Evolutionary conservation across 2,113 vertebrate genomes (phyloP).

Genomic region (Cheilinus undulatus): DNA sequence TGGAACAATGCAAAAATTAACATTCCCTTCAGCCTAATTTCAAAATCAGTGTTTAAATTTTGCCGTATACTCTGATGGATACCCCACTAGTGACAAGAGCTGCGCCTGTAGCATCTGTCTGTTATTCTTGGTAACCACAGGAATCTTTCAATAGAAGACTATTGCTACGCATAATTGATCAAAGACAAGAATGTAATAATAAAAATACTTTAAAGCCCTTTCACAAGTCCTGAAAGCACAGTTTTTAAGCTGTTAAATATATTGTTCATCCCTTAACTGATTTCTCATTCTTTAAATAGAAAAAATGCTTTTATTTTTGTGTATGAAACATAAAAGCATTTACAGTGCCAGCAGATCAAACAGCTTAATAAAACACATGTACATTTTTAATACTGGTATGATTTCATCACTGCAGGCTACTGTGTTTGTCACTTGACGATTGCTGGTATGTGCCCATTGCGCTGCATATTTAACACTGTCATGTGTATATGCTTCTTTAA

Average conservation of each 20-base stretch:
- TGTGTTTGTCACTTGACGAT: conserved; percentile 31
- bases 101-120: too few species aligned
- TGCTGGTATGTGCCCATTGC: conserved; percentile 61
- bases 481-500: conserved; percentile 69
- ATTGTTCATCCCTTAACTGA: conserved; percentile 19
- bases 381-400: conserved; percentile 28
- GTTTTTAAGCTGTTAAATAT: conserved; percentile 30
- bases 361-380: conserved; percentile 36
- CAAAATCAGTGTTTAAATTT: too few species aligned
- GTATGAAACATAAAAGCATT: conserved; percentile 16
- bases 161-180: too few species aligned
- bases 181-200: too few species aligned
- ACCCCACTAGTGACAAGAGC: too few species aligned
- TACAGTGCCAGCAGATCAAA: background rate
- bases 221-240: conserved; percentile 39
- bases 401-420: conserved; percentile 26
- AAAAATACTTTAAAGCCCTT: background rate
- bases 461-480: conserved; percentile 58
- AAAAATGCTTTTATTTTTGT: conserved; percentile 25
- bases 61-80: too few species aligned
- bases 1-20: too few species aligned
- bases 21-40: too few species aligned
- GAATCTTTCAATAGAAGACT: too few species aligned
- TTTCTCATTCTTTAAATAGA: background rate
- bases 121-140: too few species aligned